These are phyloP conservation scores for Thripadectes ignobilis DNA, from an alignment of 2,797 vertebrate genomes.

Conservation along the genomic window DNA sequence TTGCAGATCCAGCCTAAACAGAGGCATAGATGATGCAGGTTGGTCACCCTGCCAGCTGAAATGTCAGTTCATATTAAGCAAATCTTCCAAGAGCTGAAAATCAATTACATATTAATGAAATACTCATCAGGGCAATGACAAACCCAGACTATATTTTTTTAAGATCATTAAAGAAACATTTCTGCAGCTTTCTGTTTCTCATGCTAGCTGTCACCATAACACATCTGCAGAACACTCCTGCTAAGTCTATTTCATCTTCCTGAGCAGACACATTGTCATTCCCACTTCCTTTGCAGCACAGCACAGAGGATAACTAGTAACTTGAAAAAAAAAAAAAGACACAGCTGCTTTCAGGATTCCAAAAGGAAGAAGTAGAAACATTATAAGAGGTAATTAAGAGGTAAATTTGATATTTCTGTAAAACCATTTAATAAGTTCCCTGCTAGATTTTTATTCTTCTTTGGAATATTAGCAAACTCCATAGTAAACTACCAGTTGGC, in stretches of 20 bases:
- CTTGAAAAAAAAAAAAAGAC: not conserved
- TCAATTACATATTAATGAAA: not conserved
- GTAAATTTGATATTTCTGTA: not conserved
- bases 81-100: constrained; percentile 10
- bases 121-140: not conserved
- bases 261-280: not conserved
- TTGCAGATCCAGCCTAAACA: not conserved
- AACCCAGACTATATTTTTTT: not conserved
- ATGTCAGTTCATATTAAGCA: not conserved
- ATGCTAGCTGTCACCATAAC: not conserved
- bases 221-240: not conserved
- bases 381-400: not conserved
- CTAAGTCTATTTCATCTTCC: not conserved
- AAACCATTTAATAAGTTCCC: not conserved
- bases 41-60: not conserved
- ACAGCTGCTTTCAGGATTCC: not conserved
- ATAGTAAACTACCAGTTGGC: not conserved
- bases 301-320: not conserved
- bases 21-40: not conserved
- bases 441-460: not conserved
- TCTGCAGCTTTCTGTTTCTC: not conserved
- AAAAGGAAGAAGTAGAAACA: not conserved
- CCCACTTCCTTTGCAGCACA: not conserved
- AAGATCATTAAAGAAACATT: not conserved
- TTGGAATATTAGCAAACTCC: not conserved